Conservation (phyloP, 2,113 vertebrate species). For the Phyllostomus discolor region DNA sequence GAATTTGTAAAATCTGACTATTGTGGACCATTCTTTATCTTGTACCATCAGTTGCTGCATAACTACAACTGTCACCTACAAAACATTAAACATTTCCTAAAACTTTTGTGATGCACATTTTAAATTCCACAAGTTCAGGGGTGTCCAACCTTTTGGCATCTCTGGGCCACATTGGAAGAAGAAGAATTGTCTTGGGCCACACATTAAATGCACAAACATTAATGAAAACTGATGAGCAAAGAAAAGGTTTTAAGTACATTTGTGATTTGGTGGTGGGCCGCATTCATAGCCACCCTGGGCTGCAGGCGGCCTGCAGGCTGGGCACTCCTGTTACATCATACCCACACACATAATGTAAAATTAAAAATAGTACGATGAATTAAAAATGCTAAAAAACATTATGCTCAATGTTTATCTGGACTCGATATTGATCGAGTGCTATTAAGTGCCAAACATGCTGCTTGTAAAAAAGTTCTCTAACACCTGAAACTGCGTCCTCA, state of each 20-base stretch:
- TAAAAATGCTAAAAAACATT: not conserved
- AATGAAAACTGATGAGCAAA: no score
- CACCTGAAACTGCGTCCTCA: not conserved
- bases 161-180: no score
- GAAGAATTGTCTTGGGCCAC: no score
- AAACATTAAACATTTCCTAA: not conserved
- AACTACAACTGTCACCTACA: not conserved
- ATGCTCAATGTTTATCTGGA: not conserved
- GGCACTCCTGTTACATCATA: no score
- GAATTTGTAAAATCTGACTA: not conserved
- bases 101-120: not conserved
- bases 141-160: no score
- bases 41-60: not conserved
- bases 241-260: no score
- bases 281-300: no score
- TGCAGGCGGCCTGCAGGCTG: no score
- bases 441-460: not conserved
- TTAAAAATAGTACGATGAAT: not conserved
- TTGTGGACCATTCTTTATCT: not conserved
- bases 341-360: not conserved
- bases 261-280: no score
- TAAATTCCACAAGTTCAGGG: not conserved
- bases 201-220: no score
- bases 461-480: not conserved
- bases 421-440: not conserved